Evolutionary conservation across 2,113 vertebrate genomes (phyloP), one percentile per base, ranked within the genome.

Genomic region (Periophthalmodon schlosseri): DNA sequence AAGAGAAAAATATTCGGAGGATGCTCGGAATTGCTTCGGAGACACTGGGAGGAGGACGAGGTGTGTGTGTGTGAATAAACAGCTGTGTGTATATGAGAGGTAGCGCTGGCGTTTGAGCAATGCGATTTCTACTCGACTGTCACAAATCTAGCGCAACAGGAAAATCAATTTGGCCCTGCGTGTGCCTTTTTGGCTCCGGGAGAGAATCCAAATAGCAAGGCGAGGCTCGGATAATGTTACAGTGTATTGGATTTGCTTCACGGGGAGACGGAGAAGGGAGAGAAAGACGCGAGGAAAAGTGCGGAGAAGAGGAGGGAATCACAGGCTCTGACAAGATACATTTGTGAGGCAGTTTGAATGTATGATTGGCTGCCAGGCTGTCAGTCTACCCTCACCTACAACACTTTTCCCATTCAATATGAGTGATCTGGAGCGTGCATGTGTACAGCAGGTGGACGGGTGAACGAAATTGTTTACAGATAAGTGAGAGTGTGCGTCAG

Each of bases 131-230:
- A 91, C 88, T 87, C 77, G 85, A 91, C 90, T 93, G 93, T 93
- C 92, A 92, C 92, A 94, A 93, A 93, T 93, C 93, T 92, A 91
- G 91, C 89, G 84, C 90, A 90, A 91, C 92, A 91, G 91, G 90
- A 92, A 94, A 94, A 94, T 94, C 93, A 92, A 94, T 94, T 93
- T 93, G 91, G 92, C 83, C 86, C 90, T 77, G 86, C 82, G 92
- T 91, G 87, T 88, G 88, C 88, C 89, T 90, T 85, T 89, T 85
- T 87, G 84, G 89, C 90, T 93, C 73, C 73, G 87, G 90, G 89
- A 92, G 88, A 91, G 84, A 89, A 91, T 91, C 91, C 90, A 89
- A 92, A 91, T 89, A 88, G 88, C 86, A 87, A 92, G 87, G 88
- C 80, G 78, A 91, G 87, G 88, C 83, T 89, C 74, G 76, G 91